These are phyloP conservation scores for Chlorodrepanis virens DNA, from an alignment of 2,113 vertebrate genomes.

Conservation along the genomic window DNA sequence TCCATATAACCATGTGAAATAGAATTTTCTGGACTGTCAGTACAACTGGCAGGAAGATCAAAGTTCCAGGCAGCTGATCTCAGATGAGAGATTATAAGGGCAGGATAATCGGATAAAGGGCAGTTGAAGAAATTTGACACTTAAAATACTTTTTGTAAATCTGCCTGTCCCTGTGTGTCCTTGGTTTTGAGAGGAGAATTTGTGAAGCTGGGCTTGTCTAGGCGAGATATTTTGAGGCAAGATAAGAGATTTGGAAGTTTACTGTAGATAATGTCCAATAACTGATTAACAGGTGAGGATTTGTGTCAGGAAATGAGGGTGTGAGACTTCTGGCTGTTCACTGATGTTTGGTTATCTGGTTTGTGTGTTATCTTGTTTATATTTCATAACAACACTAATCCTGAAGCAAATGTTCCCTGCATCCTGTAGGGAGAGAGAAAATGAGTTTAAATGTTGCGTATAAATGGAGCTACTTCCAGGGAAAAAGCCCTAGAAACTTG, in stretches of 20 bases:
- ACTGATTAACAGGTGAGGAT: background rate
- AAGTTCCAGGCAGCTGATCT: conserved; percentile 57
- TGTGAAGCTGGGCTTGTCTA: background rate
- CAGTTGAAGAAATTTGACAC: conserved; percentile 43
- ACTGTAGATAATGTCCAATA: background rate
- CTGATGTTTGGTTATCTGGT: background rate
- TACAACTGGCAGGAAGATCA: conserved; percentile 43
- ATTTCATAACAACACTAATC: background rate
- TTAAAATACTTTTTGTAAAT: conserved; percentile 33
- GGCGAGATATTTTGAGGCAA: background rate
- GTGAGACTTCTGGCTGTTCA: background rate
- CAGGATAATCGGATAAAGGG: conserved; percentile 56
- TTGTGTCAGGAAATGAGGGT: background rate
- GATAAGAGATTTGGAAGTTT: background rate
- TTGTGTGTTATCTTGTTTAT: background rate
- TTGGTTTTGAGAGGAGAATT: background rate
- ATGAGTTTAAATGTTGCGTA: background rate
- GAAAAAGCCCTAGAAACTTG: background rate
- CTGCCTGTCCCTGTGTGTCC: background rate
- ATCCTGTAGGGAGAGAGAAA: background rate
- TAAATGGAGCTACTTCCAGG: background rate
- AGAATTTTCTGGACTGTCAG: background rate
- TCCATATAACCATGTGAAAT: background rate
- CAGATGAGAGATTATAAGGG: conserved; percentile 9
- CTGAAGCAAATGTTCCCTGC: background rate